phyloP scores from a whole-genome alignment of 2,888 invertebrate genomes.

The Pelosia muscerda region DNA sequence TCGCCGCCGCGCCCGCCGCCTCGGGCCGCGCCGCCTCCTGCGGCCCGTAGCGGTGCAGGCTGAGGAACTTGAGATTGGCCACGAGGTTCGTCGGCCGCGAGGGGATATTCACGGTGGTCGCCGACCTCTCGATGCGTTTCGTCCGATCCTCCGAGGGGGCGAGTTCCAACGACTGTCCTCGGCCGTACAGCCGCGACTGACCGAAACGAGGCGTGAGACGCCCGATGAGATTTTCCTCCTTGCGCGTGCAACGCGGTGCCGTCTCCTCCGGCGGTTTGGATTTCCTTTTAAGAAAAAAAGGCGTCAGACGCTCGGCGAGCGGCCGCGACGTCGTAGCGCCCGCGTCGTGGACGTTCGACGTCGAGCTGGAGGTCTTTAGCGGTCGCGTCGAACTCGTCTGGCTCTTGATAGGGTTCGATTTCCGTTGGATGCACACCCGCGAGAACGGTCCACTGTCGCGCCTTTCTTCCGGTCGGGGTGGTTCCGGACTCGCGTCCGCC shows the following conservation, averaged over 20 bases:
- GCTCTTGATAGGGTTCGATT: constrained; percentile 80
- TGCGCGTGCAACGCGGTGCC: constrained; percentile 57
- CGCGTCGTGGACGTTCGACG: constrained; percentile 80
- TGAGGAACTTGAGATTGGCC: constrained; percentile 78
- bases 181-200: constrained; percentile 76
- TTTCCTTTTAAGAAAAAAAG: constrained; percentile 82
- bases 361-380: constrained; percentile 79
- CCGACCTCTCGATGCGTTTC: constrained; percentile 78
- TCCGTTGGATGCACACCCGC: constrained; percentile 76
- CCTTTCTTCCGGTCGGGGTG: constrained; percentile 44
- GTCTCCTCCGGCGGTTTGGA: constrained; percentile 70
- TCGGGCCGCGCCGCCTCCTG: constrained; percentile 56
- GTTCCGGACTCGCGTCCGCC: constrained; percentile 44
- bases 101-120: constrained; percentile 75
- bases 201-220: constrained; percentile 81
- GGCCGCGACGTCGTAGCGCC: constrained; percentile 70
- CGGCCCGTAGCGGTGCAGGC: constrained; percentile 81
- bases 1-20: constrained; percentile 16
- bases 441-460: constrained; percentile 70
- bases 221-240: constrained; percentile 79
- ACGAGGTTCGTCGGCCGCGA: constrained; percentile 76
- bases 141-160: constrained; percentile 61
- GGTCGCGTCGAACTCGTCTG: constrained; percentile 66
- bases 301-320: constrained; percentile 78
- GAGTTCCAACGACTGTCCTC: constrained; percentile 80